phyloP scores from a whole-genome alignment of 2,888 invertebrate species.

The Diaprepes abbreviatus region DNA sequence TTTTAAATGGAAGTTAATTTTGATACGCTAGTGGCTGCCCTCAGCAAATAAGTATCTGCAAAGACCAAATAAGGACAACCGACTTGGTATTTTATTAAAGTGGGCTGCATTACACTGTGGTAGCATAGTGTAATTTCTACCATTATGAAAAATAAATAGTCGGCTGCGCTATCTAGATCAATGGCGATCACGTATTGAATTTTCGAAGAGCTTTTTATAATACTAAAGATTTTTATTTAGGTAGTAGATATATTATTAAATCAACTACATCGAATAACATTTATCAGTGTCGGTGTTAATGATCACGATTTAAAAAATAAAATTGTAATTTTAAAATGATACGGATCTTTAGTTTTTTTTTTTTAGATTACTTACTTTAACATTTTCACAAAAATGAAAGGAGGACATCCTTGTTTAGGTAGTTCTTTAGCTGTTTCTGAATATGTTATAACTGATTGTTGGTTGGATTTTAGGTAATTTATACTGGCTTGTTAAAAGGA shows the following conservation, averaged over 20 bases:
- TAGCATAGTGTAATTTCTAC: slow-evolving; percentile 18
- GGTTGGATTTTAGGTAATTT: too few relatives aligned
- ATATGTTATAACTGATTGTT: too few relatives aligned
- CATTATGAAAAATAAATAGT: slow-evolving; percentile 19
- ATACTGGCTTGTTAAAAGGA: too few relatives aligned
- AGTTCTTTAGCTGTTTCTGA: too few relatives aligned
- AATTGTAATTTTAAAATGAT: too few relatives aligned
- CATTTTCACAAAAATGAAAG: too few relatives aligned
- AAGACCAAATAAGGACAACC: slow-evolving; percentile 16
- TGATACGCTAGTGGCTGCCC: slow-evolving; percentile 12
- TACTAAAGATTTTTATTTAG: background rate
- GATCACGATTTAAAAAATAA: too few relatives aligned
- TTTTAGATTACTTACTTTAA: too few relatives aligned
- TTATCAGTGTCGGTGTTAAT: background rate
- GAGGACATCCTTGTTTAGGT: too few relatives aligned
- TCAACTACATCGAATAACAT: background rate
- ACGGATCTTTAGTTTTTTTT: too few relatives aligned
- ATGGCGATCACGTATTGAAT: slow-evolving; percentile 11
- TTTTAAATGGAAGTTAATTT: too few relatives aligned
- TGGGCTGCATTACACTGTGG: background rate
- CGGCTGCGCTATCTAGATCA: background rate
- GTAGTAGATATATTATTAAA: background rate
- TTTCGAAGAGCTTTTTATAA: background rate
- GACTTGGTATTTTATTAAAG: slow-evolving; percentile 8
- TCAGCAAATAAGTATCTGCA: slow-evolving; percentile 10